Conservation (phyloP, 2,888 invertebrate genomes). For the Toxonevra muliebris region DNA sequence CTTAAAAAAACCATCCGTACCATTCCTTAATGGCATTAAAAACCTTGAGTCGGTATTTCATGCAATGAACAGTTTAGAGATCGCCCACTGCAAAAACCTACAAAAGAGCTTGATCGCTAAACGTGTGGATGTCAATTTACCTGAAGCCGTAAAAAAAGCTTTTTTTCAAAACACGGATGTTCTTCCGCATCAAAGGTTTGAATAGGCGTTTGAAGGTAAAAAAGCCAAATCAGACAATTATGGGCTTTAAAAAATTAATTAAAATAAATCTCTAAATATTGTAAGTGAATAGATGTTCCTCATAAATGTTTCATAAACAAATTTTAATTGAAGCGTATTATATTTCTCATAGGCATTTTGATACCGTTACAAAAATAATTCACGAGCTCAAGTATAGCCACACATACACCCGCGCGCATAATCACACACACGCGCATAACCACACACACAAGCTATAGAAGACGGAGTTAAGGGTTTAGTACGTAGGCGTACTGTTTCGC, state of each 20-base stretch:
- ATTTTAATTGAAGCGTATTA: too few relatives aligned
- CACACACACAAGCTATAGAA: too few relatives aligned
- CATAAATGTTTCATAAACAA: too few relatives aligned
- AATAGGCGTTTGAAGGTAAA: slow-evolving; percentile 6
- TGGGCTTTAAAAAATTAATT: slow-evolving; percentile 11
- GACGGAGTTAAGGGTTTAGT: too few relatives aligned
- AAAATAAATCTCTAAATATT: slow-evolving; percentile 5
- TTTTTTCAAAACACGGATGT: background rate
- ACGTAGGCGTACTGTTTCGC: too few relatives aligned
- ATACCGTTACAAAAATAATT: too few relatives aligned
- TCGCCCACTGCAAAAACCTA: slow-evolving; percentile 12
- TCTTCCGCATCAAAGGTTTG: background rate
- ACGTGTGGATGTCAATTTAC: slow-evolving; percentile 1
- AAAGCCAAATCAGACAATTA: slow-evolving; percentile 1
- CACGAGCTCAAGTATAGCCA: too few relatives aligned
- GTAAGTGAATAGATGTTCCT: background rate
- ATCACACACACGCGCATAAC: too few relatives aligned
- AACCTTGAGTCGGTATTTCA: slow-evolving; percentile 4
- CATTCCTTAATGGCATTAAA: slow-evolving; percentile 13
- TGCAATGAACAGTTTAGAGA: background rate
- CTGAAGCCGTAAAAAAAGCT: background rate
- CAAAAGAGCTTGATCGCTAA: background rate
- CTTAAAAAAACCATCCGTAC: slow-evolving; percentile 9
- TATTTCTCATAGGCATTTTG: too few relatives aligned
- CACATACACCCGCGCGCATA: too few relatives aligned